Evolutionary conservation across 2,888 invertebrate genomes (phyloP).

Genomic region (Tetragonula carbonaria): DNA sequence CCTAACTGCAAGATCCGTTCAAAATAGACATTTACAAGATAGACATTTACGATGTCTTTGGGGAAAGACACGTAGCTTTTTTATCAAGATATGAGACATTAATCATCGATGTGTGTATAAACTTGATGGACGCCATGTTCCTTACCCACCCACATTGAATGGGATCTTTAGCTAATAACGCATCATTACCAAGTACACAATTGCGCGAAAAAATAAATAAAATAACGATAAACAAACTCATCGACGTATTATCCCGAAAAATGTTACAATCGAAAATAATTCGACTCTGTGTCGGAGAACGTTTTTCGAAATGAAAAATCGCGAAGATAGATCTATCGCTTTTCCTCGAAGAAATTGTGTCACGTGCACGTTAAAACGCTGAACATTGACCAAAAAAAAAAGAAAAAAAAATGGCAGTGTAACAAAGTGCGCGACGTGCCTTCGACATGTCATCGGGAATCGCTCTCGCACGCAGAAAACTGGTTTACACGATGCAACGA

Average conservation of each 20-base stretch:
- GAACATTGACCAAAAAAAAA: too few species aligned
- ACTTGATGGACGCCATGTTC: neutral
- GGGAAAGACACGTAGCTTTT: neutral
- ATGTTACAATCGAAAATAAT: neutral
- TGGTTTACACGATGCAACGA: constrained; percentile 57
- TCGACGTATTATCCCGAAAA: too few species aligned
- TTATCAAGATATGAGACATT: neutral
- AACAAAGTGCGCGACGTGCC: neutral
- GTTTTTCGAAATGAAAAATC: too few species aligned
- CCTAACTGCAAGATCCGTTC: neutral
- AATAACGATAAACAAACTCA: neutral
- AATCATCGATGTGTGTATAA: neutral
- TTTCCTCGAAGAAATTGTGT: too few species aligned
- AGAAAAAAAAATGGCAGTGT: constrained; percentile 5
- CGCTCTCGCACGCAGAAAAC: constrained; percentile 45
- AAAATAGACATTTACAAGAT: neutral
- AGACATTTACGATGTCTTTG: neutral
- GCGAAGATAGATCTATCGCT: too few species aligned
- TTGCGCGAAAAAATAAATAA: neutral
- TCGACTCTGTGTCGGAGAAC: too few species aligned
- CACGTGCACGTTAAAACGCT: neutral
- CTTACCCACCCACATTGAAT: constrained; percentile 4
- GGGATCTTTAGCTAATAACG: neutral
- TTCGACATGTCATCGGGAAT: constrained; percentile 41
- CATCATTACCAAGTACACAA: neutral